Conservation (phyloP, 2,888 invertebrate genomes). For the Tetranychus piercei region DNA sequence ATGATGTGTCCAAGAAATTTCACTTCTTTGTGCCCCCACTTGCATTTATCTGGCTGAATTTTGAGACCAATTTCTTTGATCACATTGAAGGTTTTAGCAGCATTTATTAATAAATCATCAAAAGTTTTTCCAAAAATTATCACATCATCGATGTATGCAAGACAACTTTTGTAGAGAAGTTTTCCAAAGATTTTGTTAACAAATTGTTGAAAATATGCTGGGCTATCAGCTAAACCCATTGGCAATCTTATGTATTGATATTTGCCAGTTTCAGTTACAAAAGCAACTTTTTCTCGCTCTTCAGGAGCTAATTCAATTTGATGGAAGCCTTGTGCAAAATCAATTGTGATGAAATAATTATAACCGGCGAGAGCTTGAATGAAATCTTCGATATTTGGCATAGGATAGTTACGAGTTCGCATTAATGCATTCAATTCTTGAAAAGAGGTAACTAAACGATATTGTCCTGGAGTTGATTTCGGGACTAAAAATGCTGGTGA, state of each 20-base stretch:
- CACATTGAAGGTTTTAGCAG: too few species aligned
- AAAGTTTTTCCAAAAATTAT: too few species aligned
- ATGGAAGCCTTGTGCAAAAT: constrained; percentile 3
- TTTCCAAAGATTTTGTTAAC: too few species aligned
- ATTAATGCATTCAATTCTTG: too few species aligned
- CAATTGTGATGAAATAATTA: not conserved
- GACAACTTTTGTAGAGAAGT: too few species aligned
- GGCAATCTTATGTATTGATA: not conserved
- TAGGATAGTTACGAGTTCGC: not conserved
- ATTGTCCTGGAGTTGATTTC: too few species aligned
- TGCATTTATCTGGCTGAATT: not conserved
- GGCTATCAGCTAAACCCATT: not conserved
- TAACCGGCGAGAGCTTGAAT: not conserved
- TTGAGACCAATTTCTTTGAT: too few species aligned
- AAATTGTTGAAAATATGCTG: not conserved
- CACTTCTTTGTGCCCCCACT: not conserved
- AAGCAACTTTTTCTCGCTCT: not conserved
- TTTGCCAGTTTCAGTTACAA: not conserved
- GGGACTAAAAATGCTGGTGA: too few species aligned
- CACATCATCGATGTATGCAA: too few species aligned
- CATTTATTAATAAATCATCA: too few species aligned
- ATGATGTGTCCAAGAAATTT: not conserved
- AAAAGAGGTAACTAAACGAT: too few species aligned
- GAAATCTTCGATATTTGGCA: not conserved
- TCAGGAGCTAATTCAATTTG: not conserved